Percentiles rank a stretch among this genome's conserved stretches.
Conservation (phyloP, 92 coral and sea anemone genomes). For the Palythoa caribaeorum region DNA sequence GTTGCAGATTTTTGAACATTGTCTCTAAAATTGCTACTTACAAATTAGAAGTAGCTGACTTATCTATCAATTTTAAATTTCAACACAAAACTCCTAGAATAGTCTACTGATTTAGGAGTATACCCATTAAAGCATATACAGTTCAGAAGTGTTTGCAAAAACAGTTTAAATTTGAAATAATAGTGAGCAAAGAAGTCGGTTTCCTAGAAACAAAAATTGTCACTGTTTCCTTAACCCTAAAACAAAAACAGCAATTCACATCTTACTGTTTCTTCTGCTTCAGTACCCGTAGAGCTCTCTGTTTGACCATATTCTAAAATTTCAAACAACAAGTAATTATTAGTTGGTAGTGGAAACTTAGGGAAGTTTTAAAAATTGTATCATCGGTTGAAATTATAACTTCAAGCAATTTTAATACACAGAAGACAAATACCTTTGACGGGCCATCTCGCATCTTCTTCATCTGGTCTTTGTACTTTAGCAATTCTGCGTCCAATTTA, state of each 20-base stretch:
- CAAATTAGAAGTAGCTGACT: too few species aligned
- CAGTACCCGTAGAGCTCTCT: constrained; percentile 92
- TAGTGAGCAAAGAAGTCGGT: neutral
- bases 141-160: neutral
- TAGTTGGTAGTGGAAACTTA: neutral
- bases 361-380: neutral
- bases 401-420: neutral
- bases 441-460: constrained; percentile 99
- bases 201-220: neutral
- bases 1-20: too few species aligned
- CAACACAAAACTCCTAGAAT: too few species aligned
- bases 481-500: constrained; percentile 91
- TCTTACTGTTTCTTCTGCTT: constrained; percentile 98
- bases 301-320: constrained; percentile 95
- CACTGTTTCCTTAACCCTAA: neutral
- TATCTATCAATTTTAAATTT: too few species aligned
- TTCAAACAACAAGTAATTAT: neutral
- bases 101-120: too few species aligned
- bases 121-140: neutral
- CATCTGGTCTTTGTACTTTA: constrained; percentile 99
- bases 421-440: constrained; percentile 81
- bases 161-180: neutral
- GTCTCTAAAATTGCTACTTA: too few species aligned
- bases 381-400: neutral
- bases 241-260: neutral